Conservation (phyloP, 2,113 vertebrate genomes). For the Columba janthina region DNA sequence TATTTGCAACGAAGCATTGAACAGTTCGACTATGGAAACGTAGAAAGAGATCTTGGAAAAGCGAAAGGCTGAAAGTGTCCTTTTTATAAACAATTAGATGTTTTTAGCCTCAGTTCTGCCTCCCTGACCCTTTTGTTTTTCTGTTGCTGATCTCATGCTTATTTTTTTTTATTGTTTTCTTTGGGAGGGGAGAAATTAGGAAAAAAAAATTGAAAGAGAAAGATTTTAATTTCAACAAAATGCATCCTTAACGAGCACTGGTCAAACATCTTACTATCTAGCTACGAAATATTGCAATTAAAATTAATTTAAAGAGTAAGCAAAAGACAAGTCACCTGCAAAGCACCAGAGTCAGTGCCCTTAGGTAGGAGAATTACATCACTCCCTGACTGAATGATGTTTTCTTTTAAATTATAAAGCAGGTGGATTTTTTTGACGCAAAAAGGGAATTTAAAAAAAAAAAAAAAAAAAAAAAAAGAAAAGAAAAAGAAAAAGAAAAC, state of each 20-base stretch:
- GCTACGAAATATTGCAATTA: neutral
- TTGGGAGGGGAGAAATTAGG: neutral
- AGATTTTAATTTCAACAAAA: conserved; percentile 16
- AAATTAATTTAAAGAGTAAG: conserved; percentile 73
- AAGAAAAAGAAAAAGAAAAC: neutral
- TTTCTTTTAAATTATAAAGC: conserved; percentile 67
- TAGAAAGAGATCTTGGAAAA: neutral
- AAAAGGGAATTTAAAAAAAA: neutral
- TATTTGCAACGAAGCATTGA: conserved; percentile 50
- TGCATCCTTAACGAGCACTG: neutral
- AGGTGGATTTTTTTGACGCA: conserved; percentile 43
- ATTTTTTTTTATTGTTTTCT: conserved; percentile 56
- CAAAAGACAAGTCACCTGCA: conserved; percentile 79
- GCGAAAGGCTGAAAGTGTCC: neutral
- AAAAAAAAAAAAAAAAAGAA: neutral
- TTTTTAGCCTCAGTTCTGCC: neutral
- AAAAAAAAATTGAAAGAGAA: neutral
- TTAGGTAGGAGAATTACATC: conserved; percentile 73
- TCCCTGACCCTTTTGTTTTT: conserved; percentile 31
- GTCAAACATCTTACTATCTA: neutral
- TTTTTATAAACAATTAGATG: conserved; percentile 9
- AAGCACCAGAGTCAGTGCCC: conserved; percentile 76
- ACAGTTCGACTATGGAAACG: neutral
- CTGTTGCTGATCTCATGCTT: conserved; percentile 12
- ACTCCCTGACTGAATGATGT: conserved; percentile 53